These are phyloP conservation scores for Agapostemon virescens DNA, from an alignment of 2,888 invertebrate genomes.

Conservation along the genomic window DNA sequence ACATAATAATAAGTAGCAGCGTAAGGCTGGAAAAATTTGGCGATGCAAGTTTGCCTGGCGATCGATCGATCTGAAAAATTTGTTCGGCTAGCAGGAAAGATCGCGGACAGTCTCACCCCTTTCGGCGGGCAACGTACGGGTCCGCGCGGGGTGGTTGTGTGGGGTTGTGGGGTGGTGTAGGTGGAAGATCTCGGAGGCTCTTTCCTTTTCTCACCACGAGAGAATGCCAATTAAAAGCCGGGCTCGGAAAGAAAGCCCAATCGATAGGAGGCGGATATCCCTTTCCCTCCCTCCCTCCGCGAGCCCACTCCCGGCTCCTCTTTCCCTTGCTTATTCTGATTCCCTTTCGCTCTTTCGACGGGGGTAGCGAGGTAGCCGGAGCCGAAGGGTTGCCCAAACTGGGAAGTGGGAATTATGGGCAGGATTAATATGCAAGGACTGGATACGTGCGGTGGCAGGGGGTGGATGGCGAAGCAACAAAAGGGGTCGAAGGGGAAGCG, in stretches of 20 bases:
- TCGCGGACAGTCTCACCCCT: slow-evolving; percentile 50
- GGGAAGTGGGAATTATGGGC: slow-evolving; percentile 81
- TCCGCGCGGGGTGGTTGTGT: slow-evolving; percentile 18
- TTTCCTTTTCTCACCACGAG: slow-evolving; percentile 76
- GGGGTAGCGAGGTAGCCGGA: slow-evolving; percentile 72
- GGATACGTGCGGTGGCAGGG: slow-evolving; percentile 79
- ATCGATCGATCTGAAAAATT: slow-evolving; percentile 22
- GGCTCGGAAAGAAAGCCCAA: slow-evolving; percentile 79
- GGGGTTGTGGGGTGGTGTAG: not conserved
- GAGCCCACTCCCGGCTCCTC: slow-evolving; percentile 68
- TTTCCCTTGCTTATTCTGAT: slow-evolving; percentile 71
- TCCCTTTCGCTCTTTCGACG: slow-evolving; percentile 67
- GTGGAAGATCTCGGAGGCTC: slow-evolving; percentile 62
- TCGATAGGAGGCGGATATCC: slow-evolving; percentile 77
- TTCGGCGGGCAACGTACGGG: slow-evolving; percentile 48
- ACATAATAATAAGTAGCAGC: rapidly evolving
- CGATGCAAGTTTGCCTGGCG: not conserved
- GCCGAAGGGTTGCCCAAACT: slow-evolving; percentile 80
- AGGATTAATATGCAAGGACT: slow-evolving; percentile 81
- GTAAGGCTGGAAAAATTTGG: not conserved
- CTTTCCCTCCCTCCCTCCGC: slow-evolving; percentile 63
- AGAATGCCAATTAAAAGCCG: slow-evolving; percentile 80
- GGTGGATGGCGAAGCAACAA: slow-evolving; percentile 78
- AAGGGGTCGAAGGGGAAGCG: slow-evolving; percentile 79
- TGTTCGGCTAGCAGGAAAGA: slow-evolving; percentile 47